Conservation (phyloP, 1,140 invertebrate species). For the Eulimnadia texana region DNA sequence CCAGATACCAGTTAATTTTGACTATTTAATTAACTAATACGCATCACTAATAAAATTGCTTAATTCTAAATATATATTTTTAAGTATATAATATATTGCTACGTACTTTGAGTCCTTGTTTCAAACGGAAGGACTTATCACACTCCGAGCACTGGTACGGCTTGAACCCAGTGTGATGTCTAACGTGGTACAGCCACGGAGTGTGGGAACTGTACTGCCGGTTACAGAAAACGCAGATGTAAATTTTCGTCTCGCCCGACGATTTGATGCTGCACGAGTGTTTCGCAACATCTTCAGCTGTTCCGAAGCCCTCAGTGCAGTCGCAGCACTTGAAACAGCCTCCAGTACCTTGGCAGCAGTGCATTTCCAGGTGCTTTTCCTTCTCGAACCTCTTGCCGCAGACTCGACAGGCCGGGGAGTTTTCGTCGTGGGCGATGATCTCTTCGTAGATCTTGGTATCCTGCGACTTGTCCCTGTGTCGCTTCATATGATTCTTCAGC, state of each 20-base stretch:
- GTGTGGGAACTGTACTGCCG: neutral
- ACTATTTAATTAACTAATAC: no score
- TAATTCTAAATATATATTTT: neutral
- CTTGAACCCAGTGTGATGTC: slow-evolving; percentile 71
- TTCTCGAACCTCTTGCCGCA: slow-evolving; percentile 1
- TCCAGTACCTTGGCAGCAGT: neutral
- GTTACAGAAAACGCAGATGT: slow-evolving; percentile 5
- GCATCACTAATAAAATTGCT: no score
- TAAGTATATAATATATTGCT: neutral
- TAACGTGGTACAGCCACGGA: slow-evolving; percentile 41
- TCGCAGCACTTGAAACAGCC: slow-evolving; percentile 35
- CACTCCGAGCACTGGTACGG: slow-evolving; percentile 73
- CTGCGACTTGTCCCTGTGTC: slow-evolving; percentile 1
- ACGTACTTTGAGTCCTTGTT: slow-evolving; percentile 48
- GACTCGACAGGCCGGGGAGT: neutral
- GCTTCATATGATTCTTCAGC: slow-evolving; percentile 4
- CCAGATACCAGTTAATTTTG: no score
- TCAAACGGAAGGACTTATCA: slow-evolving; percentile 55
- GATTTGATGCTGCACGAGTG: neutral
- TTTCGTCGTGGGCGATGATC: neutral
- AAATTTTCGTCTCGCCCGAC: neutral
- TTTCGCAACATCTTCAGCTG: neutral
- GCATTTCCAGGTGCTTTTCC: slow-evolving; percentile 6
- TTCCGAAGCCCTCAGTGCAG: slow-evolving; percentile 52
- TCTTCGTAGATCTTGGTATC: slow-evolving; percentile 1